Conservation (phyloP, 23 tunicate species). For the Trididemnum clinides region DNA sequence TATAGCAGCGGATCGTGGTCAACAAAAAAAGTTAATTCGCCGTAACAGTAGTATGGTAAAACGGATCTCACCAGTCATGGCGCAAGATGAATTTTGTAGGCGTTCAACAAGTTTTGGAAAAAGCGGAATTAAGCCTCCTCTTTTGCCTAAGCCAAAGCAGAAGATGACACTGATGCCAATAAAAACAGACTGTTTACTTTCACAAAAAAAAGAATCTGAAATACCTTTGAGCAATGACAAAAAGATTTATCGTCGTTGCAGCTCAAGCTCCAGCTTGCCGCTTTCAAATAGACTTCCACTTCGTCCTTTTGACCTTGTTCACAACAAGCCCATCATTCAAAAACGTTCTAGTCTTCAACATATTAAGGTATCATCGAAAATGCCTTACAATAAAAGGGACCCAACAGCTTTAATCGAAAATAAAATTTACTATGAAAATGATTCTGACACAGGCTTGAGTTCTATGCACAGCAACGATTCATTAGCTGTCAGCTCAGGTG, state of each 20-base stretch:
- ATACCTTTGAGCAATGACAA: not conserved
- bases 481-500: constrained; percentile 48
- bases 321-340: too few species aligned
- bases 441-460: constrained; percentile 91
- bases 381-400: too few species aligned
- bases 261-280: not conserved
- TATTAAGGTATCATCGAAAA: too few species aligned
- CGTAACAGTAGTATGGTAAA: constrained; percentile 64
- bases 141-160: not conserved
- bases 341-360: too few species aligned
- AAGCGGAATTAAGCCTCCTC: not conserved
- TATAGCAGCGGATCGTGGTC: not conserved
- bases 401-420: too few species aligned
- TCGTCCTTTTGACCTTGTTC: too few species aligned
- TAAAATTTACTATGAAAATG: constrained; percentile 87
- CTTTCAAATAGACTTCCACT: not conserved
- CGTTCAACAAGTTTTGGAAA: constrained; percentile 45
- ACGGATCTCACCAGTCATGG: not conserved
- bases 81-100: constrained; percentile 11
- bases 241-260: not conserved
- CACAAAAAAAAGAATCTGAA: not conserved
- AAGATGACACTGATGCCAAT: not conserved
- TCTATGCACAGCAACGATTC: constrained; percentile 90
- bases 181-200: not conserved
- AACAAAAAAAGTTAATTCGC: constrained; percentile 60